Conservation (phyloP, 2,113 vertebrate species). For the Brienomyrus brachyistius region DNA sequence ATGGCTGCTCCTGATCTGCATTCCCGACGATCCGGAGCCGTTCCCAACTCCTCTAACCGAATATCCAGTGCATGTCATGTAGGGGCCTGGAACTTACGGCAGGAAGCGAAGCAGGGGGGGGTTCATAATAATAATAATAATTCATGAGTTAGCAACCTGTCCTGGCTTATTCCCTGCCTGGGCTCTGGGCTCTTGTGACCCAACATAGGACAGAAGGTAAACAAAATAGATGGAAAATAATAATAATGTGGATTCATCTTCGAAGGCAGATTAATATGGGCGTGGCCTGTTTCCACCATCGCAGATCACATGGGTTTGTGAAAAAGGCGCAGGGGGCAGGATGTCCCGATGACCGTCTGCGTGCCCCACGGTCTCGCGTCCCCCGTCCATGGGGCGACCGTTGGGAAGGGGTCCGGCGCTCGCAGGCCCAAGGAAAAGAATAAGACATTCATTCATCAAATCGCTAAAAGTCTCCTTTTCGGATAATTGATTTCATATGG, state of each 20-base stretch:
- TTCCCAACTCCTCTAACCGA: not conserved
- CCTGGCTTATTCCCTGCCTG: no score
- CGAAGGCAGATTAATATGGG: not conserved
- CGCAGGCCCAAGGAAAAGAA: not conserved
- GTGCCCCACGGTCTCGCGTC: no score
- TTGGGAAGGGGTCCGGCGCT: not conserved
- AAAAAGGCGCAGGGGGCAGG: not conserved
- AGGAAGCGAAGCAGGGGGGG: not conserved
- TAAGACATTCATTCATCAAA: slow-evolving; percentile 5
- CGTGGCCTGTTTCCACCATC: not conserved
- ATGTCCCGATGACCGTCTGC: not conserved
- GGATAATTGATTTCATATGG: slow-evolving; percentile 3
- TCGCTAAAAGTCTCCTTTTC: not conserved
- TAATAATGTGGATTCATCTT: not conserved
- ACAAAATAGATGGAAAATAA: not conserved
- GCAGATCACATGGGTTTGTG: not conserved
- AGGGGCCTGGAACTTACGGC: not conserved
- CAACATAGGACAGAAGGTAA: no score
- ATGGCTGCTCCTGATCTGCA: not conserved
- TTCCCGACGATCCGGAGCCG: not conserved
- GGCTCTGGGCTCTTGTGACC: no score
- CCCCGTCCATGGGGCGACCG: not conserved
- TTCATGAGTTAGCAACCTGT: not conserved
- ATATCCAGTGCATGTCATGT: not conserved
- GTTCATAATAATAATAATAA: not conserved